phyloP scores from a whole-genome alignment of 2,113 vertebrate genomes.

The Hippocampus barbouri region DNA sequence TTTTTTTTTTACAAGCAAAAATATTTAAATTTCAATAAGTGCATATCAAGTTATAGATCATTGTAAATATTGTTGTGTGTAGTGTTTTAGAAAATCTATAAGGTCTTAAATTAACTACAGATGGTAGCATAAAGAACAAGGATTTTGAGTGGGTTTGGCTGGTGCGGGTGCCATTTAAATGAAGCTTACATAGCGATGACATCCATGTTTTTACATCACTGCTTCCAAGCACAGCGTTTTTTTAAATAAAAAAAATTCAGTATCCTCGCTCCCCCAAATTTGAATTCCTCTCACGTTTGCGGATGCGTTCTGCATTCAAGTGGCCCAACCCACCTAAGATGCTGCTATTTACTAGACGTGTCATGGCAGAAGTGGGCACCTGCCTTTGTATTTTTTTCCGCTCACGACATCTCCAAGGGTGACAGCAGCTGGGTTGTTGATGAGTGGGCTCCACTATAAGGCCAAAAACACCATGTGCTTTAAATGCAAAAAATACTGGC shows the following conservation, averaged over 20 bases:
- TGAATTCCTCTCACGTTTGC: conserved; percentile 32
- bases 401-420: conserved; percentile 23
- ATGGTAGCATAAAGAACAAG: conserved; percentile 60
- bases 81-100: conserved; percentile 65
- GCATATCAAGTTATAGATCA: conserved; percentile 63
- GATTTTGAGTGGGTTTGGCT: conserved; percentile 51
- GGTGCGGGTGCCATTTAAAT: conserved; percentile 57
- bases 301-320: conserved; percentile 17
- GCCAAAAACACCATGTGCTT: conserved; percentile 44
- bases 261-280: conserved; percentile 20
- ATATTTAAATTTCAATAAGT: conserved; percentile 68
- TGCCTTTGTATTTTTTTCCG: conserved; percentile 9
- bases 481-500: conserved; percentile 34
- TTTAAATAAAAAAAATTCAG: conserved; percentile 8
- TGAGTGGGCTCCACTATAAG: conserved; percentile 27
- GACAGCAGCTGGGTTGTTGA: conserved; percentile 23
- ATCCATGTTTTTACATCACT: conserved; percentile 55
- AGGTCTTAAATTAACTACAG: conserved; percentile 61
- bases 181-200: conserved; percentile 47
- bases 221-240: conserved; percentile 45
- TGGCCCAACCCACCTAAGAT: conserved; percentile 10
- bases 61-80: conserved; percentile 70
- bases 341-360: conserved; percentile 10
- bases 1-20: conserved; percentile 68
- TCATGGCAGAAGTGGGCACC: conserved; percentile 3